phyloP scores from a whole-genome alignment of 2,113 vertebrate genomes.

The Halcyon malimbica region DNA sequence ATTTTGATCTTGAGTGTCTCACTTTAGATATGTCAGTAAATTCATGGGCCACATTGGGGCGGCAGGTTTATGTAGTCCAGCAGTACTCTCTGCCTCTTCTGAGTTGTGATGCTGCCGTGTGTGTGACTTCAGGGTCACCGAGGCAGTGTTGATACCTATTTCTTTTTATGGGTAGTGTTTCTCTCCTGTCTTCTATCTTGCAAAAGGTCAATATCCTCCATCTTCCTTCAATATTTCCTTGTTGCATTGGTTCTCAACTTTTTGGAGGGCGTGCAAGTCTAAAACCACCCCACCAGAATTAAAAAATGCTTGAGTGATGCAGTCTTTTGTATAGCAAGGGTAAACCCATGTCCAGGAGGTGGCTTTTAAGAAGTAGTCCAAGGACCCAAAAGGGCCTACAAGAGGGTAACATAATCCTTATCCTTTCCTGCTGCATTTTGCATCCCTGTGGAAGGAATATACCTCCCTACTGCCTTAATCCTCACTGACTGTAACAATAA shows the following conservation, averaged over 20 bases:
- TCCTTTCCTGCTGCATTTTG: background rate
- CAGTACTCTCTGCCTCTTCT: background rate
- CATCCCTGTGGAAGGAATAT: background rate
- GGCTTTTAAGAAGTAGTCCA: background rate
- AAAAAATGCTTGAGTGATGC: background rate
- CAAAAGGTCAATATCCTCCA: background rate
- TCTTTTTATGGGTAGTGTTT: background rate
- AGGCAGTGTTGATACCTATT: background rate
- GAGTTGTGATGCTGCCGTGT: fast-evolving
- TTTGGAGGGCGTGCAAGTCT: background rate
- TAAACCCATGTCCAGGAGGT: background rate
- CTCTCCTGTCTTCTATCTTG: background rate
- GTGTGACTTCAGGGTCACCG: background rate
- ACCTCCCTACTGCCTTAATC: background rate
- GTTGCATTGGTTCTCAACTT: background rate
- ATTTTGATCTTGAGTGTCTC: background rate
- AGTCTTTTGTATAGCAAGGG: background rate
- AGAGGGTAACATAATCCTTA: fast-evolving
- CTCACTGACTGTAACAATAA: background rate
- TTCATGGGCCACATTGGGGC: background rate
- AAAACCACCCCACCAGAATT: background rate
- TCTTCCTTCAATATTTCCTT: background rate
- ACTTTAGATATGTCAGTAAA: fast-evolving
- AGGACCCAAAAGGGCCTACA: background rate
- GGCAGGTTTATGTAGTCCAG: background rate